Evolutionary conservation across 2,113 vertebrate genomes (phyloP), one percentile per base, ranked within the genome.

Genomic region (Oreocharis arfaki): DNA sequence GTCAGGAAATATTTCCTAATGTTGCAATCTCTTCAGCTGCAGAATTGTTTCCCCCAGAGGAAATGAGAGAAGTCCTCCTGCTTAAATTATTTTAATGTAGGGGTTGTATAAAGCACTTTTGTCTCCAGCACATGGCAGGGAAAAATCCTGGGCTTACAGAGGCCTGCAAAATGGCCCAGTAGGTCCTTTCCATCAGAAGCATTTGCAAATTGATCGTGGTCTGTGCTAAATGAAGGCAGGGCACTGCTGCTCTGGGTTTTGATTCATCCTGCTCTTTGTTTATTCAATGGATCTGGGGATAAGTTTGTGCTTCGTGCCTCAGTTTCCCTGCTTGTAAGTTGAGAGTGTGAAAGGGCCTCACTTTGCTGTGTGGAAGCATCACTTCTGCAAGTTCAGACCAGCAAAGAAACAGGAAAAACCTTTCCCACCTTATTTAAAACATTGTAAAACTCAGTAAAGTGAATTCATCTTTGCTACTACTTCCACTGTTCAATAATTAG

Each of bases 1-100:
- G 2, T 94, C 68, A 89, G 83, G 85, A 96, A 90, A 84, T 94
- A 83, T 90, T 93, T 94, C 90, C 90, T 95, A 78, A 84, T 94
- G 92, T 68, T 95, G 79, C 79, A 78, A 56, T 88, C 82, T 93
- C 77, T 95, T 95, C 71, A 67, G 87, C 67, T 81, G 15, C 60
- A 21, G 90, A 86, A 77, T 75, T 92, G 71, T 92, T 95, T 84
- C 52, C 79, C 93, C 79, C 55, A 74, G 68, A 94, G 92, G 93
- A 91, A 95, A 93, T 49, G 70, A 88, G 79, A 92, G 33, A 83
- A 59, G 82, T 76, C 82, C 91, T 94, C 64, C 75, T 71, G 75
- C 71, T 77, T 83, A 89, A 94, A 79, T 93, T 95, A 74, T 95
- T 90, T 91, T 80, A 87, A 93, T 74, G 71, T 52, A 63, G 63